phyloP scores from a whole-genome alignment of 2,797 vertebrate species.

The Clamator glandarius region DNA sequence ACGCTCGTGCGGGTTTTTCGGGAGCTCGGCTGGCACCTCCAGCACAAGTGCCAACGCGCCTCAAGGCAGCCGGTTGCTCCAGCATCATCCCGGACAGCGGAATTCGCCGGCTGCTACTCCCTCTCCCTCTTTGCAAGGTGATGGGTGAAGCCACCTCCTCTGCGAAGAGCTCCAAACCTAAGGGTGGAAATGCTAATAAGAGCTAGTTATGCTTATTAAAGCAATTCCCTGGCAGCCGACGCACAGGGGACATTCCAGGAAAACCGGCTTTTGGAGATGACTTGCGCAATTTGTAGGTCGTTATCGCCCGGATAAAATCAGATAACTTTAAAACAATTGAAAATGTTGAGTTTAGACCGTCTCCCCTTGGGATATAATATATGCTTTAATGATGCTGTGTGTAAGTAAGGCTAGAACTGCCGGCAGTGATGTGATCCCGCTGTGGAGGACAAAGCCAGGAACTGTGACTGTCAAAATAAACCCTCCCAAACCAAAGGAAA shows the following conservation, averaged over 20 bases:
- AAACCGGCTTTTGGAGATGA: neutral
- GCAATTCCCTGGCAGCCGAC: neutral
- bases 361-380: neutral
- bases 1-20: fast-evolving
- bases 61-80: neutral
- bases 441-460: neutral
- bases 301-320: neutral
- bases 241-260: neutral
- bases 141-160: neutral
- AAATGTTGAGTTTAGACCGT: slow-evolving; percentile 12
- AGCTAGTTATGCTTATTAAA: neutral
- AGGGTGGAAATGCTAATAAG: neutral
- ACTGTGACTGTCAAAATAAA: neutral
- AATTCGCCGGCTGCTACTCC: neutral
- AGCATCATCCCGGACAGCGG: neutral
- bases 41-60: fast-evolving
- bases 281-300: slow-evolving; percentile 35
- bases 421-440: neutral
- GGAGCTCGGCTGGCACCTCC: slow-evolving; percentile 6
- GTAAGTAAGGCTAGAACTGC: neutral
- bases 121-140: fast-evolving
- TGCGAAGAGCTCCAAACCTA: neutral
- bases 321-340: slow-evolving; percentile 44
- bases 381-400: neutral
- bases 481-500: neutral